These are phyloP conservation scores for Pegoplata infirma DNA, from an alignment of 2,888 invertebrate species.

Conservation along the genomic window DNA sequence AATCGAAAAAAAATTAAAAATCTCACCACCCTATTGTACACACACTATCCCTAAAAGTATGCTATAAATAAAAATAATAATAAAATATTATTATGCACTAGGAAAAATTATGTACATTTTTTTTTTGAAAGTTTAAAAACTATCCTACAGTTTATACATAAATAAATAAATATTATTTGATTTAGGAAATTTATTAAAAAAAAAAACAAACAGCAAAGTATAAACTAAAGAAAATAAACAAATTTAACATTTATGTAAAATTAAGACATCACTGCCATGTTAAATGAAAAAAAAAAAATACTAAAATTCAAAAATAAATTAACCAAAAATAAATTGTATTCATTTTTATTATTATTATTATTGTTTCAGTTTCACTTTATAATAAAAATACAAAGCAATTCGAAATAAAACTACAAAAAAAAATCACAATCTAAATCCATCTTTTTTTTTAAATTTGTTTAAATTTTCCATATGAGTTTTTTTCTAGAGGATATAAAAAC, in stretches of 20 bases:
- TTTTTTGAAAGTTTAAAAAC: constrained; percentile 47
- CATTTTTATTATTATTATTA: constrained; percentile 54
- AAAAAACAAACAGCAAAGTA: constrained; percentile 17
- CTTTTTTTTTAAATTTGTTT: constrained; percentile 33
- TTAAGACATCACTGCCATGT: constrained; percentile 68
- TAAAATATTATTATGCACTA: constrained; percentile 56
- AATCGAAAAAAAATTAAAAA: too few species aligned
- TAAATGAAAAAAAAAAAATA: constrained; percentile 47
- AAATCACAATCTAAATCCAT: constrained; percentile 56
- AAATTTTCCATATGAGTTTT: neutral
- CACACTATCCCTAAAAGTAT: constrained; percentile 22
- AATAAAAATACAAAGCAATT: constrained; percentile 61
- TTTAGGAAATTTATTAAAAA: constrained; percentile 42
- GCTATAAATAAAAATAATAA: constrained; percentile 25
- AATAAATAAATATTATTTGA: constrained; percentile 27
- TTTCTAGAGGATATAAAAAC: neutral
- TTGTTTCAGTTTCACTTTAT: constrained; percentile 61
- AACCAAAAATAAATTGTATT: constrained; percentile 56
- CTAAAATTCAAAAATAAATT: constrained; percentile 31
- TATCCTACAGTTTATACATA: constrained; percentile 42
- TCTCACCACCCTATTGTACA: too few species aligned
- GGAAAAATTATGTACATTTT: constrained; percentile 57
- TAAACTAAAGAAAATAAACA: constrained; percentile 32
- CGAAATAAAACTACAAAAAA: constrained; percentile 55
- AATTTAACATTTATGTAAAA: constrained; percentile 54